phyloP scores from a whole-genome alignment of 2,888 invertebrate genomes.

The Melieria omissa region DNA sequence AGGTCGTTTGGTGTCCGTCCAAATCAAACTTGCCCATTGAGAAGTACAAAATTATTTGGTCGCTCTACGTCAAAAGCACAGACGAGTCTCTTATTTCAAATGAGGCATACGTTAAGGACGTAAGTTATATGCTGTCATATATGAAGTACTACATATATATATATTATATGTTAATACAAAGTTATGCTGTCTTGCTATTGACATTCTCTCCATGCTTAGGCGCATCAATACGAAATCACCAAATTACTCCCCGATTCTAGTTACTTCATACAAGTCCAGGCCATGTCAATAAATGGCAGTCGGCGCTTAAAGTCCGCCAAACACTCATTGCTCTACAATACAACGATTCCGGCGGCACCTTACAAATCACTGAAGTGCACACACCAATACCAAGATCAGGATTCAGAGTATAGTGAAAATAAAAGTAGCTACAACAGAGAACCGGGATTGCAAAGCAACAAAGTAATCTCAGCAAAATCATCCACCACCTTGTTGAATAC shows the following conservation, averaged over 20 bases:
- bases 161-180: too few species aligned
- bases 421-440: neutral
- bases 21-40: constrained; percentile 78
- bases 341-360: constrained; percentile 67
- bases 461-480: neutral
- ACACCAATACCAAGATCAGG: constrained; percentile 37
- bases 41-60: constrained; percentile 81
- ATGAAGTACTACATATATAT: constrained; percentile 13
- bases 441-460: neutral
- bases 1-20: constrained; percentile 77
- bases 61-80: constrained; percentile 73
- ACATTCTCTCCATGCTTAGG: constrained; percentile 56
- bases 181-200: too few species aligned
- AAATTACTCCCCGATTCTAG: constrained; percentile 76
- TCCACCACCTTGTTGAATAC: constrained; percentile 28
- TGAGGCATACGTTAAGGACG: constrained; percentile 62
- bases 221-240: constrained; percentile 73
- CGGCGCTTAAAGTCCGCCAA: constrained; percentile 78
- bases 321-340: constrained; percentile 77
- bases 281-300: constrained; percentile 76
- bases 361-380: constrained; percentile 46
- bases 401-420: constrained; percentile 23
- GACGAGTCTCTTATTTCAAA: constrained; percentile 61
- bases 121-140: constrained; percentile 38
- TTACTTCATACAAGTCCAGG: constrained; percentile 84